phyloP scores from a whole-genome alignment of 2,797 vertebrate species.

The Selene dorsalis region DNA sequence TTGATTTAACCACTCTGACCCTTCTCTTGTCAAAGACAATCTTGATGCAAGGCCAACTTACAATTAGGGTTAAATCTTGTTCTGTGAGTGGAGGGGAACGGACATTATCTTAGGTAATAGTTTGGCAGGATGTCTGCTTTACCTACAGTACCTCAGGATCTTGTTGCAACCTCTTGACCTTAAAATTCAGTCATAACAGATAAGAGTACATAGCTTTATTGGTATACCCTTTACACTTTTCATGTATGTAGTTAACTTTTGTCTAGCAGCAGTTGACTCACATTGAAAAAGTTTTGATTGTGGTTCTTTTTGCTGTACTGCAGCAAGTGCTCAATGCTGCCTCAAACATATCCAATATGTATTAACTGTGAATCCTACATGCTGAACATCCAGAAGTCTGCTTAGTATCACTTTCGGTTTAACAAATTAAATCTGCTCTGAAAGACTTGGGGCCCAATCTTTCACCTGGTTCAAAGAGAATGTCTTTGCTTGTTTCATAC shows the following conservation, averaged over 20 bases:
- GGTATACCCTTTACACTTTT: no score
- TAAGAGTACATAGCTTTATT: background rate
- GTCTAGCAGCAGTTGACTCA: background rate
- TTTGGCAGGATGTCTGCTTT: background rate
- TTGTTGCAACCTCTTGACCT: background rate
- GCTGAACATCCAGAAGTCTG: background rate
- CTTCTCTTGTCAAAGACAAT: no score
- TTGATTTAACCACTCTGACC: no score
- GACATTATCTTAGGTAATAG: background rate
- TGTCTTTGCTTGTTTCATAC: no score
- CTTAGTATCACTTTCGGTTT: background rate
- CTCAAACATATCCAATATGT: background rate
- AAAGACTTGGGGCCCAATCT: background rate
- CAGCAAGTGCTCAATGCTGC: background rate
- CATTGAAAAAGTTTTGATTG: background rate
- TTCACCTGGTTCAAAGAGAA: no score
- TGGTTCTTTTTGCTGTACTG: background rate
- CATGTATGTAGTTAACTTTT: no score
- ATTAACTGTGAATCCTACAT: no score
- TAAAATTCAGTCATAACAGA: background rate
- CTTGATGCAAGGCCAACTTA: background rate
- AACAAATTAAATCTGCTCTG: background rate
- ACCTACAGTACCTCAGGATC: background rate
- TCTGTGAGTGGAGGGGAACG: background rate
- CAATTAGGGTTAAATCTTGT: background rate